Evolutionary conservation across 2,888 invertebrate genomes (phyloP).

Genomic region (Phortica magna): DNA sequence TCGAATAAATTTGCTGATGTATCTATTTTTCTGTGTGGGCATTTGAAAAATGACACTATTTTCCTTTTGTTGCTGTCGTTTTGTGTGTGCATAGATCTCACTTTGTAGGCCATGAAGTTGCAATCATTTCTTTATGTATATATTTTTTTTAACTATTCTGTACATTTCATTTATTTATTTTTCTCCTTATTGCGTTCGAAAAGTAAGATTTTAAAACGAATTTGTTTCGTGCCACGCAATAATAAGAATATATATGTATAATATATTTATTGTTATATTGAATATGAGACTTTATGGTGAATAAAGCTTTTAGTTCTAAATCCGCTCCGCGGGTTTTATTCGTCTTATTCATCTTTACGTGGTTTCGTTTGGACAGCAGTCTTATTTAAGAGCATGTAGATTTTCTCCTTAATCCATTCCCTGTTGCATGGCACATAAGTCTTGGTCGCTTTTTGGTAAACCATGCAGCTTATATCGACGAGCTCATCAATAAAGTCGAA

Average conservation of each 20-base stretch:
- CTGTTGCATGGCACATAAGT: conserved; percentile 99
- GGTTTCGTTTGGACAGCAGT: conserved; percentile 80
- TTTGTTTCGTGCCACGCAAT: no score
- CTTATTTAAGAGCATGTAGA: conserved; percentile 85
- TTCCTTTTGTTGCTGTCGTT: neutral
- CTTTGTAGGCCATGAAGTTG: no score
- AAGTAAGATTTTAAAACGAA: no score
- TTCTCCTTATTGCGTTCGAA: no score
- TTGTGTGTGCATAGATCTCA: neutral
- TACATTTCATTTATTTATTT: neutral
- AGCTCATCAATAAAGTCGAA: conserved; percentile 99
- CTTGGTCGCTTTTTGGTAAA: conserved; percentile 86
- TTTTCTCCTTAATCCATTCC: conserved; percentile 90
- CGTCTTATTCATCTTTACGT: conserved; percentile 37
- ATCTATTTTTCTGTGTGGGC: neutral
- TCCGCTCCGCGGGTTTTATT: conserved; percentile 44
- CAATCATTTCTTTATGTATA: neutral
- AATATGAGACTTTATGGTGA: no score
- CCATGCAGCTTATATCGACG: conserved; percentile 87
- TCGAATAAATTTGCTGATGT: neutral
- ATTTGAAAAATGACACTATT: neutral
- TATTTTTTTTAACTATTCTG: neutral
- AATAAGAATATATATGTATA: no score
- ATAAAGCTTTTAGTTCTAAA: no score
- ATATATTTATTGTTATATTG: no score